Conservation (phyloP, 2,113 vertebrate species). For the Paratilapia polleni region DNA sequence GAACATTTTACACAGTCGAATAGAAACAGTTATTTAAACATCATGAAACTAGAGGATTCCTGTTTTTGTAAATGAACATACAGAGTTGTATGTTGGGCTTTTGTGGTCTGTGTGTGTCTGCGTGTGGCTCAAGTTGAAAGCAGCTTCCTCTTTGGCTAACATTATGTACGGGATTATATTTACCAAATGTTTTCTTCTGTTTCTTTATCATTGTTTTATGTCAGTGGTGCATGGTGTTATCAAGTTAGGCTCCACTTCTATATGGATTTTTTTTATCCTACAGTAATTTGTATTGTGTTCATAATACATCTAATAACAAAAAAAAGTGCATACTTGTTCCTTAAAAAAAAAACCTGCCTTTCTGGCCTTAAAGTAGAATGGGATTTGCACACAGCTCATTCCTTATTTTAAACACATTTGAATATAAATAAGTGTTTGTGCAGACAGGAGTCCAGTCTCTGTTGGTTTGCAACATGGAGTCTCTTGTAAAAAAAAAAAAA, state of each 20-base stretch:
- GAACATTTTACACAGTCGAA: background rate
- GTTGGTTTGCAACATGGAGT: background rate
- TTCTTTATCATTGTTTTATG: too few relatives aligned
- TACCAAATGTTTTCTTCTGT: background rate
- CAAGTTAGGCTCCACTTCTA: too few relatives aligned
- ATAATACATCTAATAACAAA: too few relatives aligned
- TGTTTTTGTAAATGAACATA: background rate
- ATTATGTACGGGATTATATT: background rate
- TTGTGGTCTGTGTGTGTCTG: fast-evolving
- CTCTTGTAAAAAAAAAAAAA: too few relatives aligned
- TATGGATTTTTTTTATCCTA: too few relatives aligned
- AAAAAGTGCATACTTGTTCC: too few relatives aligned
- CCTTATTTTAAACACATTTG: too few relatives aligned
- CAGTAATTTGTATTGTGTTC: too few relatives aligned
- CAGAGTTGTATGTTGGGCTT: fast-evolving
- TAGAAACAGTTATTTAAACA: background rate
- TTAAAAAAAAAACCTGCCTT: too few relatives aligned
- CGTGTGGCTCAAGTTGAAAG: background rate
- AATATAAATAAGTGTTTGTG: too few relatives aligned
- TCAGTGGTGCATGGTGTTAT: too few relatives aligned
- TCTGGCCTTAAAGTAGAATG: background rate
- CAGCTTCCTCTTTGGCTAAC: background rate
- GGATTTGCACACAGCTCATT: background rate
- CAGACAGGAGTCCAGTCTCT: fast-evolving
- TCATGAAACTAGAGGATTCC: background rate